Percentiles rank a stretch among this genome's conserved stretches.
These are phyloP conservation scores for Aporophyla lueneburgensis DNA, from an alignment of 2,888 invertebrate genomes.

Conservation along the genomic window DNA sequence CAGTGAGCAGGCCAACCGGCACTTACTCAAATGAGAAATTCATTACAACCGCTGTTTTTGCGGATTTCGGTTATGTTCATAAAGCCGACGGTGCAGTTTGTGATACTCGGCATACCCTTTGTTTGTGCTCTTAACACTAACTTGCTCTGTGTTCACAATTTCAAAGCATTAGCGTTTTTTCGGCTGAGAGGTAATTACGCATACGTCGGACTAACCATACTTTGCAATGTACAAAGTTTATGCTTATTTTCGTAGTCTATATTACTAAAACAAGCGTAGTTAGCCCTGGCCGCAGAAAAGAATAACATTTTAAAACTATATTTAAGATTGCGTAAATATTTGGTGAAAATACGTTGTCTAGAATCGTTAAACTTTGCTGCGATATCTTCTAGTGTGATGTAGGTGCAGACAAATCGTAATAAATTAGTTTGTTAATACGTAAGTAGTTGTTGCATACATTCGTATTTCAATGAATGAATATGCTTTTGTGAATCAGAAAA, in stretches of 20 bases:
- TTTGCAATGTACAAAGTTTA: slow-evolving; percentile 46
- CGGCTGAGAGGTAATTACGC: slow-evolving; percentile 63
- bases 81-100: slow-evolving; percentile 63
- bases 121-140: slow-evolving; percentile 64
- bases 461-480: slow-evolving; percentile 49
- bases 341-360: slow-evolving; percentile 40
- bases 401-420: slow-evolving; percentile 42
- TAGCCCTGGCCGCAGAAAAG: slow-evolving; percentile 30
- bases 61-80: slow-evolving; percentile 62
- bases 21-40: slow-evolving; percentile 66
- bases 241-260: slow-evolving; percentile 46
- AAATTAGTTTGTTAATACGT: slow-evolving; percentile 47
- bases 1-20: slow-evolving; percentile 48
- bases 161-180: slow-evolving; percentile 62
- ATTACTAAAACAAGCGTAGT: slow-evolving; percentile 51
- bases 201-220: slow-evolving; percentile 57
- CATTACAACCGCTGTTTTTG: slow-evolving; percentile 67
- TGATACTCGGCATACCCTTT: slow-evolving; percentile 52
- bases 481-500: slow-evolving; percentile 56
- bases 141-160: slow-evolving; percentile 66
- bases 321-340: slow-evolving; percentile 61
- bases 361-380: slow-evolving; percentile 47
- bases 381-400: slow-evolving; percentile 42
- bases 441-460: slow-evolving; percentile 43
- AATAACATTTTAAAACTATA: slow-evolving; percentile 49